Evolutionary conservation across 2,888 invertebrate genomes (phyloP).

Genomic region (Bugula neritina): DNA sequence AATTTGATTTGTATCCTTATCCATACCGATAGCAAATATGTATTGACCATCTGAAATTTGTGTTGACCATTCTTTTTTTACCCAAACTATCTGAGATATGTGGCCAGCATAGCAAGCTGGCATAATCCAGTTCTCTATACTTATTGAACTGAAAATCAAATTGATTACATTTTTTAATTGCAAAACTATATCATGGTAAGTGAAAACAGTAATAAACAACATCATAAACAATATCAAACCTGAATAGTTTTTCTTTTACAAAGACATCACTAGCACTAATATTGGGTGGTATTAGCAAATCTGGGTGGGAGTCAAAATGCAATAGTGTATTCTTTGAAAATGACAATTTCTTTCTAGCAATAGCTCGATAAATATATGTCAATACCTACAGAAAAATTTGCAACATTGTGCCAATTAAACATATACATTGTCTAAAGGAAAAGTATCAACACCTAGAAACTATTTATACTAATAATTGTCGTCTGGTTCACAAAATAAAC

Average conservation of each 20-base stretch:
- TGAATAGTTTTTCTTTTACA: conserved; percentile 61
- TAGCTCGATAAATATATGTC: conserved; percentile 45
- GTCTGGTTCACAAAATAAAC: too few species aligned
- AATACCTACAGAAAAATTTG: conserved; percentile 38
- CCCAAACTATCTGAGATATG: conserved; percentile 71
- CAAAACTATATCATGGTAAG: too few species aligned
- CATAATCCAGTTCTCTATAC: conserved; percentile 91
- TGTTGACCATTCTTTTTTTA: conserved; percentile 81
- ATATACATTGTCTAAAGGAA: too few species aligned
- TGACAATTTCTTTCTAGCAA: conserved; percentile 67
- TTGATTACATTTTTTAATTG: too few species aligned
- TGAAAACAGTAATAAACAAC: conserved; percentile 21
- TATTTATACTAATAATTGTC: too few species aligned
- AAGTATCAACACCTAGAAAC: too few species aligned
- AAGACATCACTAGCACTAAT: conserved; percentile 70
- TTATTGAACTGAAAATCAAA: conserved; percentile 58
- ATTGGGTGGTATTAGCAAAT: conserved; percentile 74
- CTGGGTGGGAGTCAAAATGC: conserved; percentile 88
- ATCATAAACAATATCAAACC: conserved; percentile 34
- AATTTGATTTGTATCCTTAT: conserved; percentile 38
- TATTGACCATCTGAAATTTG: conserved; percentile 70
- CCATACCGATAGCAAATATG: conserved; percentile 68
- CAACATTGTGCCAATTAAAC: too few species aligned
- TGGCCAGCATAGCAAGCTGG: conserved; percentile 81
- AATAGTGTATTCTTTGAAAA: conserved; percentile 69